Percentiles rank a stretch among this genome's conserved stretches.
phyloP scores from a whole-genome alignment of 1,140 invertebrate species.

The Hesperophylax magnus region DNA sequence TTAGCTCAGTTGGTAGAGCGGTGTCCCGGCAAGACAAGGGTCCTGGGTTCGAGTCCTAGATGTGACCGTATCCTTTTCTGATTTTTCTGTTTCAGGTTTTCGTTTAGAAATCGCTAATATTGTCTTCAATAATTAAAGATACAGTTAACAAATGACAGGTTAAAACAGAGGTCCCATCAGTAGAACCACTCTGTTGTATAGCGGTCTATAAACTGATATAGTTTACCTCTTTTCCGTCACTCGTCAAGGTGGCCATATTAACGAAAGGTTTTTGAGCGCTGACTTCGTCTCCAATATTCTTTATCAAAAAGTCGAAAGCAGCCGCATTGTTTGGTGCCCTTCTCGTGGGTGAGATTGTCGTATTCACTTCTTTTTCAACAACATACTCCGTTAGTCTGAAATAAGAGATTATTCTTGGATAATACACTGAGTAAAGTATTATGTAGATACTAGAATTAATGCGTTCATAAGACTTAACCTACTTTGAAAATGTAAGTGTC shows the following conservation, averaged over 20 bases:
- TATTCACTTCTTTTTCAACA: conserved; percentile 67
- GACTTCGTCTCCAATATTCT: conserved; percentile 72
- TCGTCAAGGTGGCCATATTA: conserved; percentile 67
- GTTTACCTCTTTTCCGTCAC: conserved; percentile 58
- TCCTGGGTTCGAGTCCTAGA: too few species aligned
- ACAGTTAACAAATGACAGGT: too few species aligned
- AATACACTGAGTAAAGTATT: not conserved
- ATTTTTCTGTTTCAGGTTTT: too few species aligned
- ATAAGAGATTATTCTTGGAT: not conserved
- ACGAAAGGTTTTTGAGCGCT: conserved; percentile 64
- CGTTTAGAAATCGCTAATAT: too few species aligned
- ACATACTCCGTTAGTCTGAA: conserved; percentile 75
- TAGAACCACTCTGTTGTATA: too few species aligned
- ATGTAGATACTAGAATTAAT: too few species aligned
- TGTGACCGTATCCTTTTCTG: too few species aligned
- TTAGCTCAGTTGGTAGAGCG: too few species aligned
- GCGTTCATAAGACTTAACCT: not conserved
- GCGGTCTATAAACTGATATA: too few species aligned
- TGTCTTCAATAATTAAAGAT: too few species aligned
- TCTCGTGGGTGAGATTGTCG: conserved; percentile 63
- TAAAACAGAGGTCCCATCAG: too few species aligned
- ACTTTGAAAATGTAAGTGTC: conserved; percentile 71
- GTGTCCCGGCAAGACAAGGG: too few species aligned
- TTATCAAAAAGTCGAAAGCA: conserved; percentile 69
- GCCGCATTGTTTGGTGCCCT: conserved; percentile 59